A percentile compares a stretch with the other conserved stretches of the same genome.
Conservation (phyloP, 1,140 invertebrate species). For the Phymastichus coffea region DNA sequence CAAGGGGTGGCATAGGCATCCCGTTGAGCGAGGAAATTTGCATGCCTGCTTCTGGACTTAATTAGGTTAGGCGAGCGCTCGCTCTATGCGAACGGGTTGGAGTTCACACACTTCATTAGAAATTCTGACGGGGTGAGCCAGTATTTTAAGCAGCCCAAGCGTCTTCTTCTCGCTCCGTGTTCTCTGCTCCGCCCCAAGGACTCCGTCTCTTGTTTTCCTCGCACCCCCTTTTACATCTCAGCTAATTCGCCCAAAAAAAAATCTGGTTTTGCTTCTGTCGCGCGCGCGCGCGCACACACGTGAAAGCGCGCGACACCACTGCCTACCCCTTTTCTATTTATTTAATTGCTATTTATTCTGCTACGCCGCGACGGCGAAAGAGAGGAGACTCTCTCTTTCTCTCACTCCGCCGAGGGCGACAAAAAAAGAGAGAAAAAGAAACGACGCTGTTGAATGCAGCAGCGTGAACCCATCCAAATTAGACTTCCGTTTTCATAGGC, state of each 20-base stretch:
- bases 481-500: slow-evolving; percentile 29
- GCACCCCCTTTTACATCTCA: background rate
- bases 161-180: slow-evolving; percentile 3
- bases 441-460: slow-evolving; percentile 8
- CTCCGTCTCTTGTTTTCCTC: background rate
- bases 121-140: slow-evolving; percentile 26
- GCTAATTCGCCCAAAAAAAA: too few species aligned
- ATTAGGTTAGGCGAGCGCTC: slow-evolving; percentile 35
- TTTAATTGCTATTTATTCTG: slow-evolving; percentile 20
- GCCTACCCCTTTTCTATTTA: slow-evolving; percentile 16
- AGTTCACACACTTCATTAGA: slow-evolving; percentile 40
- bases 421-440: background rate
- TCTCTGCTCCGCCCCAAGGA: background rate
- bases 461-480: slow-evolving; percentile 22
- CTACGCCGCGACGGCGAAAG: background rate
- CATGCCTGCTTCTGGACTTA: slow-evolving; percentile 37
- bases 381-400: too few species aligned
- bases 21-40: slow-evolving; percentile 36
- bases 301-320: too few species aligned
- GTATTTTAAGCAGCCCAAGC: slow-evolving; percentile 18
- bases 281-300: too few species aligned
- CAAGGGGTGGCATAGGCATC: slow-evolving; percentile 7
- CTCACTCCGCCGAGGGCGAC: background rate
- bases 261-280: too few species aligned
- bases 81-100: slow-evolving; percentile 21